These are phyloP conservation scores for Columba janthina DNA, from an alignment of 2,113 vertebrate genomes.

Conservation along the genomic window DNA sequence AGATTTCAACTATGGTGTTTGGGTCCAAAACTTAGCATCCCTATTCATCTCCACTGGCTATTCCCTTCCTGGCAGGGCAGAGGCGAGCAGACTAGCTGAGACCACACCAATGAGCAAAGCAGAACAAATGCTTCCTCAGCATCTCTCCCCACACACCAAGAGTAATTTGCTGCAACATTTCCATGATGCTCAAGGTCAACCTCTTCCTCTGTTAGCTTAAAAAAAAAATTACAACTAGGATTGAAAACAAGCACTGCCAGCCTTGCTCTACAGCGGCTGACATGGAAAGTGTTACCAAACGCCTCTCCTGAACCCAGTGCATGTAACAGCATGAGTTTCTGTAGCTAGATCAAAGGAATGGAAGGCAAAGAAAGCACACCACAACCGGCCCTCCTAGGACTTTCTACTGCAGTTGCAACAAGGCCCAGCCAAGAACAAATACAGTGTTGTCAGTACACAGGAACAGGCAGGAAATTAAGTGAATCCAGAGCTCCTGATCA, in stretches of 20 bases:
- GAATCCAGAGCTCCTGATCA: not conserved
- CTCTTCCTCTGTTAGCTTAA: not conserved
- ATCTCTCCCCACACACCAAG: not conserved
- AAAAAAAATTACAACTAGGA: not conserved
- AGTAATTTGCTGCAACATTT: not conserved
- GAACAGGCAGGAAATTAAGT: not conserved
- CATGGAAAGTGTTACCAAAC: fast-evolving
- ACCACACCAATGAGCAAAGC: not conserved
- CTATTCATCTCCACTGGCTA: not conserved
- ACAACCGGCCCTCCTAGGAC: not conserved
- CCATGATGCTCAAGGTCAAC: not conserved
- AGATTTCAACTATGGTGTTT: not conserved
- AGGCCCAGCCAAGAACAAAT: not conserved
- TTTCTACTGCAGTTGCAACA: not conserved
- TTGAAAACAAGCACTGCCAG: not conserved
- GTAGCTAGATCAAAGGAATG: not conserved
- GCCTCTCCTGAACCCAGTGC: not conserved
- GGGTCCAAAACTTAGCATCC: not conserved
- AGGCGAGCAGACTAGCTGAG: not conserved
- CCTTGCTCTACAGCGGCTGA: not conserved
- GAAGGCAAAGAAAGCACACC: not conserved
- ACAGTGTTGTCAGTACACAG: not conserved
- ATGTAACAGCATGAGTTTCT: not conserved
- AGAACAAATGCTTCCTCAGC: not conserved
- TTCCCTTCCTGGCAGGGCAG: not conserved